Conservation (phyloP, 2,113 vertebrate species). For the Theristicus caerulescens region DNA sequence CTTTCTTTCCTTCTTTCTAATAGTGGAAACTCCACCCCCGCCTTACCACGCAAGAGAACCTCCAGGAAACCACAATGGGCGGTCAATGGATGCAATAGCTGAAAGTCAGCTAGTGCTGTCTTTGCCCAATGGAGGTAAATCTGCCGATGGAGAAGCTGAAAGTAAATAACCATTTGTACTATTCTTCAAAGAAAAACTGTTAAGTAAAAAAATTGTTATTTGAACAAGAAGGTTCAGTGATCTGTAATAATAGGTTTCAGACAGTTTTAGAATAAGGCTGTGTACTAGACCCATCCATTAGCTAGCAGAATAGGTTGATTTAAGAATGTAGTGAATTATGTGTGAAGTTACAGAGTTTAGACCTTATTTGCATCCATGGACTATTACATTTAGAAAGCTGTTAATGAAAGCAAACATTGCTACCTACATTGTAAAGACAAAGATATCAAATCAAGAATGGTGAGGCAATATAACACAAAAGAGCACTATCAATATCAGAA, state of each 20-base stretch:
- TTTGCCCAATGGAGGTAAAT: constrained; percentile 82
- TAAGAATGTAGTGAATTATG: background rate
- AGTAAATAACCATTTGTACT: constrained; percentile 65
- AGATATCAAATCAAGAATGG: background rate
- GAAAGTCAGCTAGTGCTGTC: constrained; percentile 82
- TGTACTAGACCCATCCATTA: background rate
- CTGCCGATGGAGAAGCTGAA: constrained; percentile 57
- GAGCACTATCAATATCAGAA: background rate
- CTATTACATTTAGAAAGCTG: background rate
- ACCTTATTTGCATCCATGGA: background rate
- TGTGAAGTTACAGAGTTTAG: background rate
- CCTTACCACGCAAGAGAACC: constrained; percentile 86
- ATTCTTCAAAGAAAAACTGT: constrained; percentile 2
- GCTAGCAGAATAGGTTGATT: background rate
- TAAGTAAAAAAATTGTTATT: background rate
- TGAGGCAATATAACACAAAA: background rate
- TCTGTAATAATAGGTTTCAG: background rate
- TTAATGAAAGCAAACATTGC: constrained; percentile 8
- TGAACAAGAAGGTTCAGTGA: background rate
- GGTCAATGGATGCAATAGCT: constrained; percentile 76
- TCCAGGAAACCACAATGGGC: constrained; percentile 77
- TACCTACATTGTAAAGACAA: background rate
- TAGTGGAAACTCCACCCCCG: constrained; percentile 85
- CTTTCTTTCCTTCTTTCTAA: background rate
- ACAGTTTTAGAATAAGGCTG: background rate